A percentile compares a stretch with the other conserved stretches of the same genome.
Conservation (phyloP, 1,140 invertebrate species). For the Phortica variegata region DNA sequence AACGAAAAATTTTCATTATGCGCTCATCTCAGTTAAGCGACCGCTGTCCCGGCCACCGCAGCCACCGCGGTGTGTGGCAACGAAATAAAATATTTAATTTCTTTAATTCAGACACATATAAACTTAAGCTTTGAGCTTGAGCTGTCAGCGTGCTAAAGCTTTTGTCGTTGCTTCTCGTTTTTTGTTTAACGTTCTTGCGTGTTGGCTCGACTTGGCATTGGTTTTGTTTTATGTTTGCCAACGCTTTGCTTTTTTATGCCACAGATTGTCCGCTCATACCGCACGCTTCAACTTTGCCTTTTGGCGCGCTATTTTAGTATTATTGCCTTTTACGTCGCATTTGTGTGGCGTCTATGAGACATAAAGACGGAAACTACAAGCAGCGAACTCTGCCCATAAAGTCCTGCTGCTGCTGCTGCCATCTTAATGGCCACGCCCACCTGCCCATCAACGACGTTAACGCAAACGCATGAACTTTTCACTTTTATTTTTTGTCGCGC, state of each 20-base stretch:
- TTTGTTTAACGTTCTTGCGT: slow-evolving; percentile 52
- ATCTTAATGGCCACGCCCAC: too few relatives aligned
- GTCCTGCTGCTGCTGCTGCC: too few relatives aligned
- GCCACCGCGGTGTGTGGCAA: too few relatives aligned
- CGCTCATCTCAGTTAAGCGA: slow-evolving; percentile 25
- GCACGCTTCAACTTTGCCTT: slow-evolving; percentile 33
- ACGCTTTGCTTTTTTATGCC: slow-evolving; percentile 35
- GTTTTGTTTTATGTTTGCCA: too few relatives aligned
- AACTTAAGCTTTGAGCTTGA: slow-evolving; percentile 8
- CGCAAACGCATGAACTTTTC: slow-evolving; percentile 12
- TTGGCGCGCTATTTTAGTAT: slow-evolving; percentile 56
- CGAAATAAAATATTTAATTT: background rate
- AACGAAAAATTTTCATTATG: slow-evolving; percentile 23
- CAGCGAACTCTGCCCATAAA: slow-evolving; percentile 15
- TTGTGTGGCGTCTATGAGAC: slow-evolving; percentile 49
- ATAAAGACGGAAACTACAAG: slow-evolving; percentile 52
- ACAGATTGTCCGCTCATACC: slow-evolving; percentile 7
- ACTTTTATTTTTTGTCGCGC: slow-evolving; percentile 46
- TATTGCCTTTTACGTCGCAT: slow-evolving; percentile 53
- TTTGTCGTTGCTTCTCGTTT: slow-evolving; percentile 14
- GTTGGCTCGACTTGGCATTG: too few relatives aligned
- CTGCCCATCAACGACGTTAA: slow-evolving; percentile 10
- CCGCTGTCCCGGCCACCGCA: too few relatives aligned
- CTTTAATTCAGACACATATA: slow-evolving; percentile 5
- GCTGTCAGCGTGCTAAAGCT: slow-evolving; percentile 47